Percentiles rank a stretch among this genome's conserved stretches.
These are phyloP conservation scores for Peromyscus nudipes DNA, from an alignment of 2,797 vertebrate species.

Conservation along the genomic window DNA sequence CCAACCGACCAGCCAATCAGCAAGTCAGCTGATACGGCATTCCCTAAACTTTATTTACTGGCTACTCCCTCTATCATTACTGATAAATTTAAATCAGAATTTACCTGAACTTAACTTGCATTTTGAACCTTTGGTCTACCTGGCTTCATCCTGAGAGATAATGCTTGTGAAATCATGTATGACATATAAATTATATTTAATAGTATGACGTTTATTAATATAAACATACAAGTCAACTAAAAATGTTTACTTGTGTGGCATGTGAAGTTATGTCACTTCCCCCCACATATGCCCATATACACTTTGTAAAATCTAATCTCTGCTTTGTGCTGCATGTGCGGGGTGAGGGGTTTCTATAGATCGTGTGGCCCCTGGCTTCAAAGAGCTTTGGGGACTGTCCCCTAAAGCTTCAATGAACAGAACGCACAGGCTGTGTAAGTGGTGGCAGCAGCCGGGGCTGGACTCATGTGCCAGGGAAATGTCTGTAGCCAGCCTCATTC, in stretches of 20 bases:
- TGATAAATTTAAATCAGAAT: background rate
- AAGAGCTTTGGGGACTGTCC: background rate
- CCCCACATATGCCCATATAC: background rate
- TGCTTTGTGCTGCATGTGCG: background rate
- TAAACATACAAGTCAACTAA: conserved; percentile 31
- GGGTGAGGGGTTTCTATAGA: background rate
- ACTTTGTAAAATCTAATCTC: background rate
- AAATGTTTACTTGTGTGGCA: background rate
- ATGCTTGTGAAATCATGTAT: conserved; percentile 8
- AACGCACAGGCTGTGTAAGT: background rate
- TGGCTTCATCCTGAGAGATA: conserved; percentile 23
- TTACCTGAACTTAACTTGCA: background rate
- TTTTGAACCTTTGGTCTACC: conserved; percentile 5
- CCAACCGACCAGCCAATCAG: background rate
- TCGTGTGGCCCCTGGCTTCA: background rate
- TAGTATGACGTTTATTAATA: background rate
- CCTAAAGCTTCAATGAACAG: background rate
- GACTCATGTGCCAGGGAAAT: background rate
- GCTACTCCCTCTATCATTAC: background rate
- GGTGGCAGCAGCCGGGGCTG: background rate
- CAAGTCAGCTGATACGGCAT: background rate
- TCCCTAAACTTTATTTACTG: conserved; percentile 31
- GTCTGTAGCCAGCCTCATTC: background rate
- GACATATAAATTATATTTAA: background rate
- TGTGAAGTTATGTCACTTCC: background rate